A percentile compares a stretch with the other conserved stretches of the same genome.
Evolutionary conservation across 35 echinoderm and acorn worm genomes (phyloP).

Genomic region (Ophioderma brevispina): DNA sequence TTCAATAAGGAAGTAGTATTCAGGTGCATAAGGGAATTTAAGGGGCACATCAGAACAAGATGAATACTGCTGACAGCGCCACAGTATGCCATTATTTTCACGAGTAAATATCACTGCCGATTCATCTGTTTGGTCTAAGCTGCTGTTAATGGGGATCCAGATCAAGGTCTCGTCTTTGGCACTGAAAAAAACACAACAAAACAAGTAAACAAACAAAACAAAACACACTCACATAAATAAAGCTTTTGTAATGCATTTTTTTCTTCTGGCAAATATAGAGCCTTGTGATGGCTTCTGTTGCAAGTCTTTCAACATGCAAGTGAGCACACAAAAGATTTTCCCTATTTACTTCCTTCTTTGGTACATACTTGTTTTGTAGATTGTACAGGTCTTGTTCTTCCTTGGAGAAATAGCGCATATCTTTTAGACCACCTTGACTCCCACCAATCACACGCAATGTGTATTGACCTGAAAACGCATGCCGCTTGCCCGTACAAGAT

Average conservation of each 20-base stretch:
- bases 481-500: slow-evolving; percentile 46
- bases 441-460: slow-evolving; percentile 48
- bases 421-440: neutral
- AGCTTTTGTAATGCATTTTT: neutral
- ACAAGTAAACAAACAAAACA: slow-evolving; percentile 11
- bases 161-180: slow-evolving; percentile 16
- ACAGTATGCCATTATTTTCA: slow-evolving; percentile 13
- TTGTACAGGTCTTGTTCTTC: slow-evolving; percentile 40
- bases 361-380: slow-evolving; percentile 29
- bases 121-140: slow-evolving; percentile 1
- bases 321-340: no score
- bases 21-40: slow-evolving; percentile 38
- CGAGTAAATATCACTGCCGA: slow-evolving; percentile 38
- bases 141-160: slow-evolving; percentile 7
- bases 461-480: slow-evolving; percentile 29
- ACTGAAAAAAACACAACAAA: neutral
- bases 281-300: neutral
- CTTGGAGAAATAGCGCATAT: slow-evolving; percentile 8
- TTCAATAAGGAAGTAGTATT: slow-evolving; percentile 65
- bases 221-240: neutral
- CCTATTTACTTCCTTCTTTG: no score
- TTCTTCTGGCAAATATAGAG: no score
- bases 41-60: slow-evolving; percentile 50
- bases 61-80: slow-evolving; percentile 42
- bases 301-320: neutral